phyloP scores from a whole-genome alignment of 2,888 invertebrate genomes.

The Acanthopleura granulata region DNA sequence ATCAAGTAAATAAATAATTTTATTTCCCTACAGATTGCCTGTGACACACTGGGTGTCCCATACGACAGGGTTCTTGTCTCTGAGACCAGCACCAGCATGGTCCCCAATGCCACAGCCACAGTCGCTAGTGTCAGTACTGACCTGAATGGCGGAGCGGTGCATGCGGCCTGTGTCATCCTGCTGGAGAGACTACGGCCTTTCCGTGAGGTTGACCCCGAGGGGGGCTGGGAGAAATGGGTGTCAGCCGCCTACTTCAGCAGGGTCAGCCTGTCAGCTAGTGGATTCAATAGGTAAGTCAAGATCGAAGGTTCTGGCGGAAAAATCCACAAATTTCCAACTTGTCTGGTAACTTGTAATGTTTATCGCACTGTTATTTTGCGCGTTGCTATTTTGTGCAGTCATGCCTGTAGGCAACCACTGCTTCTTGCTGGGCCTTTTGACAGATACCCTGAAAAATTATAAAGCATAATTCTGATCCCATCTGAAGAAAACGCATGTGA shows the following conservation, averaged over 20 bases:
- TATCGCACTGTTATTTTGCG: too few species aligned
- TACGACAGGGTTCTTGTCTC: slow-evolving; percentile 30
- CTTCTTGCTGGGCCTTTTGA: too few species aligned
- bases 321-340: too few species aligned
- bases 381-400: too few species aligned
- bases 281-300: slow-evolving; percentile 47
- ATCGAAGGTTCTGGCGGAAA: too few species aligned
- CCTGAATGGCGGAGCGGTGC: slow-evolving; percentile 37
- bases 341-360: too few species aligned
- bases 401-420: too few species aligned
- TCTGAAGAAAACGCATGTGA: too few species aligned
- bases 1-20: neutral
- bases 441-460: too few species aligned
- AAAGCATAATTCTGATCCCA: too few species aligned
- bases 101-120: slow-evolving; percentile 35
- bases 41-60: slow-evolving; percentile 33
- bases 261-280: slow-evolving; percentile 50
- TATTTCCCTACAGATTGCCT: slow-evolving; percentile 30
- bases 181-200: slow-evolving; percentile 81
- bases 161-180: slow-evolving; percentile 82
- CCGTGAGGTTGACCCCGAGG: slow-evolving; percentile 82
- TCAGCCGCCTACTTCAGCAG: slow-evolving; percentile 42
- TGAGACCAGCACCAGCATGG: slow-evolving; percentile 37
- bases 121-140: slow-evolving; percentile 39
- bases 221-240: slow-evolving; percentile 85